Evolutionary conservation across 2,113 vertebrate species (phyloP), one percentile per base, ranked within the genome.

Genomic region (Thermophis baileyi): DNA sequence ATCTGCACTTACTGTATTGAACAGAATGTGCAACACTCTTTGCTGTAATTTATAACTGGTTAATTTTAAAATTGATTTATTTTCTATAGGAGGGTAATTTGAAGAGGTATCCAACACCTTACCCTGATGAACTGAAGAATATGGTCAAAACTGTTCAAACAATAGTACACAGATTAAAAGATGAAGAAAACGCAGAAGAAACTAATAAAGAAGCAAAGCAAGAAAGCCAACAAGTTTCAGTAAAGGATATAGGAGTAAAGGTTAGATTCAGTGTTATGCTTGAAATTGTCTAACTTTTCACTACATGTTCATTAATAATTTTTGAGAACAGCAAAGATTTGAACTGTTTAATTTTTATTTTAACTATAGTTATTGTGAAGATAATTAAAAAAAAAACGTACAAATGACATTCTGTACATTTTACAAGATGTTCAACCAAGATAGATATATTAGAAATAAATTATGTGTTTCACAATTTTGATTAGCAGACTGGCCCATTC

Each of bases 71-170:
- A 88, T 1, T 53, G 20, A n/a, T 93, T 93, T 69, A 89, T 55
- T 95, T 90, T 95, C 50, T 85, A 93, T 96, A 99, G 99, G 99
- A 99, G 95, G 99, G 99, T 44, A 99, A 99, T 97, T 97, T 99
- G 97, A 99, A 99, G 97, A 98, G 99, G 63, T 99, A 99, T 47
- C 99, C 99, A 35, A 99, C 99, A 10, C 99, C 99, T 0, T 99
- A 99, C 95, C 99, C 99, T 30, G 99, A 99, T 91, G 99, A 99
- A 96, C 97, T 99, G 97, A 99, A 99, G 97, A 99, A 99, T 98
- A 99, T 99, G 99, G 99, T 99, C 90, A 99, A 99, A 97, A 99
- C 99, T 0, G 99, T 99, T 74, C 99, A 99, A 97, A 99, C 98
- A 4, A 99, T 99, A 95, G 99, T 99, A 81, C 99, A 99, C 91